phyloP scores from a whole-genome alignment of 2,888 invertebrate genomes.

The Xestobium rufovillosum region DNA sequence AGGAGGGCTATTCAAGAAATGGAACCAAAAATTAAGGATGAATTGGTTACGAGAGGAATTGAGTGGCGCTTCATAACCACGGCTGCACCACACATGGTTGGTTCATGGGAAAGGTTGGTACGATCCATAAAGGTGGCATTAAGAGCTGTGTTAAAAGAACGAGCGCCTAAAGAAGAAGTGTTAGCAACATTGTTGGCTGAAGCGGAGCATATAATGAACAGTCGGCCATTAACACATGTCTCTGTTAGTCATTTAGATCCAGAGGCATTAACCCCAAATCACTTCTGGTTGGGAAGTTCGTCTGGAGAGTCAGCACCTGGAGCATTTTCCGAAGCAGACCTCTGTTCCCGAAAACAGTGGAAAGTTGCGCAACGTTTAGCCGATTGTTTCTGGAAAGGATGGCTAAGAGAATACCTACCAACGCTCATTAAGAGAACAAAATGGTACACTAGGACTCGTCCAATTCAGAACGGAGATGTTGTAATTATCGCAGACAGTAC shows the following conservation, averaged over 20 bases:
- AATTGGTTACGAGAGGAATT: too few relatives aligned
- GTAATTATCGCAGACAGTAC: too few relatives aligned
- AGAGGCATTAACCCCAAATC: constrained; percentile 7
- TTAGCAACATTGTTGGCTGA: constrained; percentile 5
- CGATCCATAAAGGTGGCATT: too few relatives aligned
- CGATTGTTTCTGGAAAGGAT: constrained; percentile 11
- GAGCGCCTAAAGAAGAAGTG: not conserved
- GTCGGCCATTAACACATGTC: not conserved
- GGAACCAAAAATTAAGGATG: too few relatives aligned
- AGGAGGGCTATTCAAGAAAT: too few relatives aligned
- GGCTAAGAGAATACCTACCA: constrained; percentile 9
- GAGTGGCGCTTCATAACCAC: too few relatives aligned
- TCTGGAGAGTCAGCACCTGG: too few relatives aligned
- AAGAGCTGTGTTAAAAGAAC: too few relatives aligned
- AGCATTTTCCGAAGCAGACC: constrained; percentile 6
- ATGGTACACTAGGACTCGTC: too few relatives aligned
- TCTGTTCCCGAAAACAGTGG: constrained; percentile 8
- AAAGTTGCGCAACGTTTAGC: constrained; percentile 8
- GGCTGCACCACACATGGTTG: too few relatives aligned
- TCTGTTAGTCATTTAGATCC: constrained; percentile 1
- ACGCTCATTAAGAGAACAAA: constrained; percentile 6
- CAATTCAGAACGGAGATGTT: too few relatives aligned
- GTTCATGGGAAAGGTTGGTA: too few relatives aligned
- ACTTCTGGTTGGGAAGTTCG: not conserved
- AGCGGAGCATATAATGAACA: constrained; percentile 7